Conservation (phyloP, 2,797 vertebrate genomes). For the Anolis apletophallus region DNA sequence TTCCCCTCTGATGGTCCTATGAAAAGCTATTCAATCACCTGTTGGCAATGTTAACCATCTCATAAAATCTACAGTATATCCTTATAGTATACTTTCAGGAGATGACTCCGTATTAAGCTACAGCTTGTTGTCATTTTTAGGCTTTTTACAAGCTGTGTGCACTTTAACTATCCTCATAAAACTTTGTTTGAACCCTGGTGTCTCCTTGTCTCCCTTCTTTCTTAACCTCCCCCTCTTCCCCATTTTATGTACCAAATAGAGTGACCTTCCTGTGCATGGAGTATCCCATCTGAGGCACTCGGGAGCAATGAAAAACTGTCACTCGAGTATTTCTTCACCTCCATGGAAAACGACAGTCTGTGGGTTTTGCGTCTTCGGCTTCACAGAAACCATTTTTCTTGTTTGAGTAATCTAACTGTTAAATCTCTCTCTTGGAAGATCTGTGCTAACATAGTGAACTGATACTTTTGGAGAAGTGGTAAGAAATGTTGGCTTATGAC, state of each 20-base stretch:
- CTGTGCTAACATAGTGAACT: conserved; percentile 7
- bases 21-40: conserved; percentile 65
- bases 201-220: conserved; percentile 16
- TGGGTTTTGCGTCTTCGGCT: background rate
- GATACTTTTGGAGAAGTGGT: conserved; percentile 29
- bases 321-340: background rate
- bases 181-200: conserved; percentile 62
- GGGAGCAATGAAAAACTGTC: background rate
- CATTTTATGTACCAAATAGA: conserved; percentile 32
- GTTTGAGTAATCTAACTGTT: conserved; percentile 11
- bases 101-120: conserved; percentile 9
- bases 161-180: conserved; percentile 67
- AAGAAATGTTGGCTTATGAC: conserved; percentile 27
- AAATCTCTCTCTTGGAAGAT: conserved; percentile 4
- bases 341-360: background rate
- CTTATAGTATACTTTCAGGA: conserved; percentile 26
- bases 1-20: conserved; percentile 48
- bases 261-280: conserved; percentile 26
- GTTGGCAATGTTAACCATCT: conserved; percentile 62
- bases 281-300: background rate
- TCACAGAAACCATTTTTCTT: background rate
- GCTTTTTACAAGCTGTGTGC: conserved; percentile 61
- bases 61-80: conserved; percentile 50
- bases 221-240: background rate
- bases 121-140: conserved; percentile 44